A percentile compares a stretch with the other conserved stretches of the same genome.
phyloP scores from a whole-genome alignment of 2,888 invertebrate species.

The Drosophila emarginata region DNA sequence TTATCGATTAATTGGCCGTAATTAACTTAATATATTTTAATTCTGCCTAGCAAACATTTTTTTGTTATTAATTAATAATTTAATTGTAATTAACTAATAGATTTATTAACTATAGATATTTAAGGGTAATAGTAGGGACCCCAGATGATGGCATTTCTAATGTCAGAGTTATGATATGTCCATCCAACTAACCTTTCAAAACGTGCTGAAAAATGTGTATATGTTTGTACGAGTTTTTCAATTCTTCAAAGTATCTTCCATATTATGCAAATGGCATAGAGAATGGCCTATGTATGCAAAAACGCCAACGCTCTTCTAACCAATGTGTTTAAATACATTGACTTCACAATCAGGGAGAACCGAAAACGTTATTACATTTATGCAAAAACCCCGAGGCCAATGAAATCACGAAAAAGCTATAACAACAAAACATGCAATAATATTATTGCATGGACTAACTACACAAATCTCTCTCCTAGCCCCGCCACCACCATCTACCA shows the following conservation, averaged over 20 bases:
- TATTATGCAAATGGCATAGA: constrained; percentile 35
- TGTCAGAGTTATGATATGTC: too few species aligned
- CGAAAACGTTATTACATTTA: constrained; percentile 62
- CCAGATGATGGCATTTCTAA: too few species aligned
- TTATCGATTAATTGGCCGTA: too few species aligned
- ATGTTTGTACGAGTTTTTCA: not conserved
- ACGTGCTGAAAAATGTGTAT: too few species aligned
- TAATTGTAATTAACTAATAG: too few species aligned
- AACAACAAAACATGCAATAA: constrained; percentile 74
- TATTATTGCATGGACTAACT: constrained; percentile 63
- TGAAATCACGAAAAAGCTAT: constrained; percentile 66
- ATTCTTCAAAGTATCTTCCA: constrained; percentile 8
- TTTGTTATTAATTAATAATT: too few species aligned
- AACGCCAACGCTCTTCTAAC: constrained; percentile 3
- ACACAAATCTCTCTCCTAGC: constrained; percentile 42
- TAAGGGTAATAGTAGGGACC: too few species aligned
- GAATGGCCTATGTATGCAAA: not conserved
- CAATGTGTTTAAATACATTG: constrained; percentile 57
- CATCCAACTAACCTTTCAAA: too few species aligned
- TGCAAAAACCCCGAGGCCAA: constrained; percentile 50
- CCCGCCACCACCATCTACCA: constrained; percentile 21
- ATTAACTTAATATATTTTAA: too few species aligned
- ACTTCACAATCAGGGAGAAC: constrained; percentile 54
- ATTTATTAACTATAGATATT: too few species aligned
- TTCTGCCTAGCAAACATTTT: too few species aligned